Percentiles rank a stretch among this genome's conserved stretches.
Evolutionary conservation across 2,888 invertebrate genomes (phyloP).

Genomic region (Phalera bucephala): DNA sequence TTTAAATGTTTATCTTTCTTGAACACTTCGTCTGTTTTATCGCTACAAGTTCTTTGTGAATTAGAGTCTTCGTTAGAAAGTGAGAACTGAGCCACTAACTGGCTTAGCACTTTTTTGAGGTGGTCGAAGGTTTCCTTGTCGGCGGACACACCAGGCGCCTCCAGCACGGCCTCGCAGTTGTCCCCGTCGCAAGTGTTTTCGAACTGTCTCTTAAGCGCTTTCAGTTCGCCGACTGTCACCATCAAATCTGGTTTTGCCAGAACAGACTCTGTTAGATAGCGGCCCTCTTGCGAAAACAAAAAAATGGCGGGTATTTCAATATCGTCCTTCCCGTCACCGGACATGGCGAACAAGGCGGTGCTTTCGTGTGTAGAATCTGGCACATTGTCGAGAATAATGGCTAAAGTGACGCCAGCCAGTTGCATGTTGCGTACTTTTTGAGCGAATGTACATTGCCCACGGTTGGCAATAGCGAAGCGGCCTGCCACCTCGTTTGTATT

Average conservation of each 20-base stretch:
- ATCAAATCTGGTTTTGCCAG: conserved; percentile 78
- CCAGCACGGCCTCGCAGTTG: conserved; percentile 45
- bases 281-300: conserved; percentile 91
- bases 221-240: conserved; percentile 79
- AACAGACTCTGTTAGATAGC: conserved; percentile 84
- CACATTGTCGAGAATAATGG: conserved; percentile 93
- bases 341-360: conserved; percentile 97
- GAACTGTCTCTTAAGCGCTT: conserved; percentile 53
- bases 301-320: conserved; percentile 96
- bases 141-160: conserved; percentile 26
- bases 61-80: conserved; percentile 48
- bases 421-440: conserved; percentile 95
- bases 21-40: conserved; percentile 28
- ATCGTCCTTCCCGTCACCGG: conserved; percentile 94
- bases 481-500: conserved; percentile 85
- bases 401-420: conserved; percentile 91
- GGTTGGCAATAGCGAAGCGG: conserved; percentile 92
- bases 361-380: conserved; percentile 88
- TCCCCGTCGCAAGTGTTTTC: conserved; percentile 48
- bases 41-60: conserved; percentile 24
- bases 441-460: conserved; percentile 97
- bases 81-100: conserved; percentile 67
- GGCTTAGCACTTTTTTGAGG: conserved; percentile 70
- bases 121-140: conserved; percentile 65
- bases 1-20: conserved; percentile 34